A percentile compares a stretch with the other conserved stretches of the same genome.
These are phyloP conservation scores for Rhodinocichla rosea DNA, from an alignment of 2,113 vertebrate species.

Conservation along the genomic window DNA sequence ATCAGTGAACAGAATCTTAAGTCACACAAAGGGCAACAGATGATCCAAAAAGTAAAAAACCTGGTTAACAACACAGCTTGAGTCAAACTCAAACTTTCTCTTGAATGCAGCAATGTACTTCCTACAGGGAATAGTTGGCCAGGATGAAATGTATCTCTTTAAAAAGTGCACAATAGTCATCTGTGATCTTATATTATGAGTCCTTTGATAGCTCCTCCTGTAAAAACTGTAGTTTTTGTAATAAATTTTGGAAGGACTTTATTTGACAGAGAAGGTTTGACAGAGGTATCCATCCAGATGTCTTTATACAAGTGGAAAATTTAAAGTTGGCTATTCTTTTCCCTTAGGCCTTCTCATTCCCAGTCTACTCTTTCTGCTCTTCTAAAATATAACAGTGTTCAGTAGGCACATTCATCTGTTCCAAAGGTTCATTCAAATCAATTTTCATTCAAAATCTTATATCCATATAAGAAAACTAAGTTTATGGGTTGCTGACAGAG, in stretches of 20 bases:
- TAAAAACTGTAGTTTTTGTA: neutral
- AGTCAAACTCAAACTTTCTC: neutral
- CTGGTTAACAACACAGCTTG: neutral
- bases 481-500: neutral
- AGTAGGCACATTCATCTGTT: neutral
- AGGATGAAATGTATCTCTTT: neutral
- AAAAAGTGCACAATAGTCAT: neutral
- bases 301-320: neutral
- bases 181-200: neutral
- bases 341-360: neutral
- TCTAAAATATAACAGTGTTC: neutral
- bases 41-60: slow-evolving; percentile 2
- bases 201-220: neutral
- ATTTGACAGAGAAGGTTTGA: neutral
- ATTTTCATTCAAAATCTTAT: neutral
- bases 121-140: neutral
- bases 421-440: neutral
- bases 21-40: neutral
- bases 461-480: neutral
- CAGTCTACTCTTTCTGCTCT: neutral
- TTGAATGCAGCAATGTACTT: neutral
- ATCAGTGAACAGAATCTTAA: neutral
- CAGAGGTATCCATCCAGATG: neutral
- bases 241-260: neutral
- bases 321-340: neutral